Evolutionary conservation across 2,113 vertebrate genomes (phyloP).

Genomic region (Climacteris rufus): DNA sequence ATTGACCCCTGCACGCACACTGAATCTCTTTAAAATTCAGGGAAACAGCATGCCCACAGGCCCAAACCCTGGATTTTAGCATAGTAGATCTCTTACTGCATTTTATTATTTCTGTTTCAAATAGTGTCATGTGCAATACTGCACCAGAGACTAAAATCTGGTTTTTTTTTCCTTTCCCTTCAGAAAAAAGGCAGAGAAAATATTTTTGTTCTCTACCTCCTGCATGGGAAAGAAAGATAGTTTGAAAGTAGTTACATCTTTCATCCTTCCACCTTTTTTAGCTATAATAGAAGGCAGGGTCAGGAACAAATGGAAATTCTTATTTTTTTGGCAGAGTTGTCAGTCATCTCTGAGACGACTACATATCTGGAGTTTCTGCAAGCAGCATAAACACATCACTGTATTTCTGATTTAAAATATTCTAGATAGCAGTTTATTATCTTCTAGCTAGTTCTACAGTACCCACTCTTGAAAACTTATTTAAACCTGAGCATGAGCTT

Average conservation of each 20-base stretch:
- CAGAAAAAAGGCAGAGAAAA: background rate
- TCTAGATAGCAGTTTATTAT: background rate
- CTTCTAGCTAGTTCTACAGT: background rate
- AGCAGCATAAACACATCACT: background rate
- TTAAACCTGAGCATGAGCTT: background rate
- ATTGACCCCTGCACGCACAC: background rate
- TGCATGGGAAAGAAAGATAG: background rate
- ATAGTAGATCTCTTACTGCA: background rate
- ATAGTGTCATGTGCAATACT: background rate
- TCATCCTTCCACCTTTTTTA: background rate
- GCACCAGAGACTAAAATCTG: background rate
- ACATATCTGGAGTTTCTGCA: background rate
- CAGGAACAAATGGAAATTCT: background rate
- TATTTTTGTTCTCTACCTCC: background rate
- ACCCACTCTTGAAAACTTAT: background rate
- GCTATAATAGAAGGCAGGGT: background rate
- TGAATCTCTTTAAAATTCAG: background rate
- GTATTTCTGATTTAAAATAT: background rate
- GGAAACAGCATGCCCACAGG: background rate
- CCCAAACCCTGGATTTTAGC: background rate
- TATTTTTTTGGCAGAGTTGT: background rate
- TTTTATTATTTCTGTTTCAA: background rate
- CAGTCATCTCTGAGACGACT: background rate
- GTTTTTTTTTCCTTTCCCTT: background rate
- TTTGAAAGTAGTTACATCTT: background rate